A percentile compares a stretch with the other conserved stretches of the same genome.
These are phyloP conservation scores for Etia nguti DNA, from an alignment of 2,113 vertebrate species.

Conservation along the genomic window DNA sequence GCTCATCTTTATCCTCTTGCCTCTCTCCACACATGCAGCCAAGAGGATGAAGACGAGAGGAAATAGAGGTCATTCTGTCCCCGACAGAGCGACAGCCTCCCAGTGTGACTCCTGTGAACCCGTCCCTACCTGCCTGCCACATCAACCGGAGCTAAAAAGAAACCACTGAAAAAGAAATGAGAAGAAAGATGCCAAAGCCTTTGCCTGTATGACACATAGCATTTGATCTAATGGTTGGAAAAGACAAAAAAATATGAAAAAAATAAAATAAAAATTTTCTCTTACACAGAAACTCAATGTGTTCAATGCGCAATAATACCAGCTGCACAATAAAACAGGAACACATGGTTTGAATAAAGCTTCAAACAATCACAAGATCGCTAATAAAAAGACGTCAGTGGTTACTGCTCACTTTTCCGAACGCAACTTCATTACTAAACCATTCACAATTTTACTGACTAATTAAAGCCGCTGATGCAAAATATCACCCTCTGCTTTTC, in stretches of 20 bases:
- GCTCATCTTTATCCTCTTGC: not conserved
- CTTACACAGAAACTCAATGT: not conserved
- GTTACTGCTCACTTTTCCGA: not conserved
- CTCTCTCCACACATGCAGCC: not conserved
- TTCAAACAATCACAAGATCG: not conserved
- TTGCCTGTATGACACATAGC: not conserved
- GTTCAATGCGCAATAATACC: not conserved
- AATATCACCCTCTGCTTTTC: conserved; percentile 2
- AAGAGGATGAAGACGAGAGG: conserved; percentile 24
- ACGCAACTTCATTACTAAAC: conserved; percentile 1
- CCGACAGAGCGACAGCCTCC: conserved; percentile 19
- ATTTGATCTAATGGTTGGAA: not conserved
- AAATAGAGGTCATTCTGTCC: conserved; percentile 31
- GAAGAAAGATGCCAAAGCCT: not conserved
- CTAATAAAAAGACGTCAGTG: not conserved
- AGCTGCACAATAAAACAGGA: not conserved
- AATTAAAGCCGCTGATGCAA: conserved; percentile 28
- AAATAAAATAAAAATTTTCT: not conserved
- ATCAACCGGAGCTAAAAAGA: not conserved
- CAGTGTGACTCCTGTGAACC: conserved; percentile 1
- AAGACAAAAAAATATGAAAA: not conserved
- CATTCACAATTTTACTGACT: not conserved
- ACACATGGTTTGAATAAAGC: not conserved
- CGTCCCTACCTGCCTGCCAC: conserved; percentile 10
- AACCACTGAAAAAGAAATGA: not conserved